Base-by-base conservation (phyloP, 1,140 invertebrate genomes). In the Macrobrachium rosenbergii region DNA sequence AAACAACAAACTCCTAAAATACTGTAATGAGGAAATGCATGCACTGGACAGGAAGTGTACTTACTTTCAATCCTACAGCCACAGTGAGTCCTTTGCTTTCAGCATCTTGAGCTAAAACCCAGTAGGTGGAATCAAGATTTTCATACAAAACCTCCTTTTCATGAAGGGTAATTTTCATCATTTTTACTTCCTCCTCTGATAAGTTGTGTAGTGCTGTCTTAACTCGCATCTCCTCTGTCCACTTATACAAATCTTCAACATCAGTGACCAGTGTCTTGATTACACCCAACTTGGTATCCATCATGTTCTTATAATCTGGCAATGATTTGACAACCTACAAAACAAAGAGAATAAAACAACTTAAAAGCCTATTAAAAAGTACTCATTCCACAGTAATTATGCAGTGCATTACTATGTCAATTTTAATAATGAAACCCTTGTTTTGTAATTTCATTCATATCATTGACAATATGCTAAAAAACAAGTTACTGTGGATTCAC, bases 181-280 rank as follows among this genome's bases (percentile, higher is more conserved):
- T 8, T 75, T 58, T 81, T n/a, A 75, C 45, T 63, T 87, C 77
- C 58, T 75, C 78, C 64, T 59, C 59, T 19, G 45, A 43, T 63
- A 80, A 19, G 21, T 80, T 45, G 10, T 79, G 78, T 8, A 87
- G 85, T 5, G 85, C 85, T 12, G 73, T 28, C 75, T 80, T 81
- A 14, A 87, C 67, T 19, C 85, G 37, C 78, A 87, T 73, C 60
- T 87, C 85, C 43, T 87, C 85, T 1, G 85, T 87, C 85, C 85
- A 87, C 23, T 73, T 62, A 43, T 87, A 87, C n/a, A 87, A 45
- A 43, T 76, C 78, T 60, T 87, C 85, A 58, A 87, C 85, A n/a
- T 87, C 85, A 28, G 23, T 52, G 19, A 80, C 64, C 37, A 87
- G 37, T 3, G 85, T 87, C 28, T 82, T 58, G 59, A 81, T 87